Percentiles rank a stretch among this genome's conserved stretches.
Conservation (phyloP, 1,140 invertebrate genomes). For the Daktulosphaira vitifoliae region DNA sequence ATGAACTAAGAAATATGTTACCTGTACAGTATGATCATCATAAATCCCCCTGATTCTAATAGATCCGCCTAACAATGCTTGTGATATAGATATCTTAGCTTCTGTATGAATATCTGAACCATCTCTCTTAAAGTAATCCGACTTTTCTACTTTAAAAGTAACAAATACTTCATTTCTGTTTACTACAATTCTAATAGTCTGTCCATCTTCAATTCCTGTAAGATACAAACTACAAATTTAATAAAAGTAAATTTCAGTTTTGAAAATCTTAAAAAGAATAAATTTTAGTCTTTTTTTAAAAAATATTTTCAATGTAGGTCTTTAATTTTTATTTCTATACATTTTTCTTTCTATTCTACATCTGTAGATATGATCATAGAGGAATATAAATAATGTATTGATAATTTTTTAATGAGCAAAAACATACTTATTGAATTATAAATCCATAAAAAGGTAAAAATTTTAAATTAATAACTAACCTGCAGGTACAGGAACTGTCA, state of each 20-base stretch:
- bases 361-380: too few relatives aligned
- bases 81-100: conserved; percentile 72
- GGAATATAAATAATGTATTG: too few relatives aligned
- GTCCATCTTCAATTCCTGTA: conserved; percentile 82
- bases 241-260: too few relatives aligned
- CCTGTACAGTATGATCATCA: conserved; percentile 81
- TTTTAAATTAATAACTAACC: conserved; percentile 53
- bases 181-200: conserved; percentile 87
- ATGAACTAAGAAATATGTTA: conserved; percentile 42
- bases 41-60: conserved; percentile 88
- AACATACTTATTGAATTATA: too few relatives aligned
- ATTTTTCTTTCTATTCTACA: too few relatives aligned
- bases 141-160: conserved; percentile 84
- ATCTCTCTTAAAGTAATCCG: conserved; percentile 83
- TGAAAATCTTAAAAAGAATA: too few relatives aligned
- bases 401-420: too few relatives aligned
- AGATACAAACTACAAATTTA: too few relatives aligned
- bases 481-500: conserved; percentile 93
- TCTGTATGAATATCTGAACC: conserved; percentile 91
- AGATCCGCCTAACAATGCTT: conserved; percentile 88
- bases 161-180: conserved; percentile 86
- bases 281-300: too few relatives aligned
- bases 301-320: too few relatives aligned
- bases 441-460: too few relatives aligned
- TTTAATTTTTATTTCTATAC: too few relatives aligned